Evolutionary conservation across 2,113 vertebrate species (phyloP), one percentile per base, ranked within the genome.

Genomic region (Phalacrocorax pelagicus): DNA sequence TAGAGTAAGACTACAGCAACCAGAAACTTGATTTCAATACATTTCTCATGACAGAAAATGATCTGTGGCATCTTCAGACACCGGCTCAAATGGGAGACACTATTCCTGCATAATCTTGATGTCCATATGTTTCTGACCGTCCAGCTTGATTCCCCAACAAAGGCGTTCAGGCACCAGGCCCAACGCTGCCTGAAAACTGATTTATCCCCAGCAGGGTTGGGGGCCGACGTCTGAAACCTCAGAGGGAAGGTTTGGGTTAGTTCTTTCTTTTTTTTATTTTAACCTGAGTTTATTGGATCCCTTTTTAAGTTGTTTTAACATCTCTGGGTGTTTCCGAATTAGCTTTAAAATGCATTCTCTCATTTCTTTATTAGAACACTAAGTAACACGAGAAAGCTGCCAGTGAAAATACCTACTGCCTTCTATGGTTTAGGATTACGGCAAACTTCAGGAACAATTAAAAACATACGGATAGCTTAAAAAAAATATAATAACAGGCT

Each of bases 371-470:
- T 57, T 88, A 15, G 29, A 84, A 55, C 12, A 6, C 29, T 42
- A 65, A 95, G 54, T 2, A 74, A 81, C 69, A 57, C 0, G 0
- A 92, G 65, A 73, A 85, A 92, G 86, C 80, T 81, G 69, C 65
- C 86, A n/a, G 11, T 16, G 80, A 47, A 94, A 92, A 92, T 12
- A 79, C 1, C 14, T 2, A 38, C 15, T 61, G 83, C 73, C 44
- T 92, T 44, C n/a, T 36, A 91, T 44, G 4, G 46, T 91, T 86
- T 4, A 0, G 8, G 85, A 94, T 86, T 81, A 89, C 57, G 20
- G 49, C 72, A 89, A 83, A 92, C 73, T 95, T 86, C 4, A 15
- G 69, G 88, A 91, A 95, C 80, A 96, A 89, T 94, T 96, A 67
- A 84, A 93, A 94, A 89, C 34, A 89, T 12, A 93, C 2, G 10